phyloP scores from a whole-genome alignment of 2,797 vertebrate genomes.

The Schizopygopsis malacanthus region DNA sequence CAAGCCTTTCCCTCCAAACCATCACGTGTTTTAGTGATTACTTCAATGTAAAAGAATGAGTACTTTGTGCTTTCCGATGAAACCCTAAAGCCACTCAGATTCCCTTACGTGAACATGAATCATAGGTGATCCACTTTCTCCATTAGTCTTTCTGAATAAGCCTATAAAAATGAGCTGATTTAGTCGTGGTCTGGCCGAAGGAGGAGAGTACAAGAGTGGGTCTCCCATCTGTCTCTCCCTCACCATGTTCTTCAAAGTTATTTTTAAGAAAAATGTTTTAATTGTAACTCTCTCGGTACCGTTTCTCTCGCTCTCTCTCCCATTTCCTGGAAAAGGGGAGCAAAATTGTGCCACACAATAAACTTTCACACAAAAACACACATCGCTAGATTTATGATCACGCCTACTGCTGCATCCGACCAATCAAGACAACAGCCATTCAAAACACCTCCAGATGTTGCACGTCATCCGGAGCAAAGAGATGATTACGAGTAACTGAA shows the following conservation, averaged over 20 bases:
- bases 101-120: conserved; percentile 4
- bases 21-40: neutral
- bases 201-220: conserved; percentile 1
- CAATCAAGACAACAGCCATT: conserved; percentile 44
- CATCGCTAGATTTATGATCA: conserved; percentile 35
- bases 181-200: neutral
- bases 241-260: neutral
- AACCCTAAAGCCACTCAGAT: neutral
- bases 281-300: neutral
- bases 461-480: conserved; percentile 16
- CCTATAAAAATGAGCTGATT: conserved; percentile 16
- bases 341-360: conserved; percentile 39
- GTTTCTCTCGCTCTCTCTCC: neutral
- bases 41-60: neutral
- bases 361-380: conserved; percentile 32
- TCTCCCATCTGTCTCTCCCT: neutral
- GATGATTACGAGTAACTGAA: conserved; percentile 34
- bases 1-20: neutral
- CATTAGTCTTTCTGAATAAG: conserved; percentile 31
- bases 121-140: conserved; percentile 23
- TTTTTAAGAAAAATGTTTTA: conserved; percentile 10
- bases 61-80: neutral
- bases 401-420: conserved; percentile 32
- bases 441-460: conserved; percentile 54
- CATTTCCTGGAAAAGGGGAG: conserved; percentile 44